Conservation (phyloP, 2,113 vertebrate genomes). For the Pandion haliaetus region DNA sequence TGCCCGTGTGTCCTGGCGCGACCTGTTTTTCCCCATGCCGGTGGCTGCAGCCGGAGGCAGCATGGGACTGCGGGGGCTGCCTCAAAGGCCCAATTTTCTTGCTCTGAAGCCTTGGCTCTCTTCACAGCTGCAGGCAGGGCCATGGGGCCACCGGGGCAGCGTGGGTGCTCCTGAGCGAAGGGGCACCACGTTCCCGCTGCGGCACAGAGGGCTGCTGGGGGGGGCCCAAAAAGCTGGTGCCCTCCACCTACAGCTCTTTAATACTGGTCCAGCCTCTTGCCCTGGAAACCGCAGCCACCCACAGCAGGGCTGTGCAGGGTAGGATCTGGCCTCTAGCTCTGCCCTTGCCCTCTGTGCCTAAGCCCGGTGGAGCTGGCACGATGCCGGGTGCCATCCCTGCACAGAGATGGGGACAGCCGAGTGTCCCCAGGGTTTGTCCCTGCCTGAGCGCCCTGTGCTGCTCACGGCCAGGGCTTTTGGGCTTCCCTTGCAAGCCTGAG, state of each 20-base stretch:
- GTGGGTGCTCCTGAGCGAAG: neutral
- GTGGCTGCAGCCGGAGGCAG: neutral
- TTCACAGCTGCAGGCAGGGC: neutral
- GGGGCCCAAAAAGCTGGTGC: neutral
- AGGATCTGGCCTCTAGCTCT: neutral
- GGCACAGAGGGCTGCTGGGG: neutral
- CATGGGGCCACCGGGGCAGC: neutral
- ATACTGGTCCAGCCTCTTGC: neutral
- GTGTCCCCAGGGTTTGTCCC: neutral
- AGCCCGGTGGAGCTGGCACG: neutral
- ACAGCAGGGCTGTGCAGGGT: neutral
- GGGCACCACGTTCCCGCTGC: accelerated
- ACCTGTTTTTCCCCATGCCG: neutral
- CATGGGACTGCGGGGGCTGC: neutral
- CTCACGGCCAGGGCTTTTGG: accelerated
- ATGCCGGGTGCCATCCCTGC: neutral
- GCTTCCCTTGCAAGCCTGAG: neutral
- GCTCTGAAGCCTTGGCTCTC: neutral
- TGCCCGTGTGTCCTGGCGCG: neutral
- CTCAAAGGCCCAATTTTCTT: neutral
- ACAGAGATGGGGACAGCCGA: accelerated
- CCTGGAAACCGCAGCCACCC: neutral
- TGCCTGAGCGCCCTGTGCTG: neutral
- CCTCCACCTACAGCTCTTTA: slow-evolving; percentile 14
- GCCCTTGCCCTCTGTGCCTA: neutral